Percentiles rank a stretch among this genome's conserved stretches.
phyloP scores from a whole-genome alignment of 2,113 vertebrate genomes.

The Melanostigma gelatinosum region DNA sequence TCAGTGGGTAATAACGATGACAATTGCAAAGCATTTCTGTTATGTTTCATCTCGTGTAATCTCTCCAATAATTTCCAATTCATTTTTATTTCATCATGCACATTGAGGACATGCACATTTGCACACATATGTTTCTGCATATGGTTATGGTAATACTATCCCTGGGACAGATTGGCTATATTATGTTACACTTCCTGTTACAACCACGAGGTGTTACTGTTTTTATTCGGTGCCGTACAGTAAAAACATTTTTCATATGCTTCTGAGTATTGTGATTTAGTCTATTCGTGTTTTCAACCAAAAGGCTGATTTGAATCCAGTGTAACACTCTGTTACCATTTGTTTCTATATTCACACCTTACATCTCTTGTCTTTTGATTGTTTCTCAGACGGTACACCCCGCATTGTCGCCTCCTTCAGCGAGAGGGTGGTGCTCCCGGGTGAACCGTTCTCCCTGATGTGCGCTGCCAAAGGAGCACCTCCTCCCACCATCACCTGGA shows the following conservation, averaged over 20 bases:
- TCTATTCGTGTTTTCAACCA: background rate
- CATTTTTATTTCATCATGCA: background rate
- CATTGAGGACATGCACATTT: background rate
- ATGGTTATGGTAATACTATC: background rate
- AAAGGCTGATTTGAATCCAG: background rate
- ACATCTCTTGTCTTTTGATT: constrained; percentile 2
- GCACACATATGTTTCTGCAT: background rate
- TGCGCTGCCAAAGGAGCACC: constrained; percentile 96
- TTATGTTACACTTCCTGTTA: background rate
- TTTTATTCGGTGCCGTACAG: background rate
- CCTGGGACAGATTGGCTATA: background rate
- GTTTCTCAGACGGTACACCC: constrained; percentile 91
- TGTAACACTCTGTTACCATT: background rate
- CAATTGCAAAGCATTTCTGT: background rate
- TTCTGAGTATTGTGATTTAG: background rate
- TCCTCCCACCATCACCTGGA: constrained; percentile 96
- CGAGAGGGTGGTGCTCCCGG: constrained; percentile 95
- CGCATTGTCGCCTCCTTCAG: constrained; percentile 98
- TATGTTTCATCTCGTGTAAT: background rate
- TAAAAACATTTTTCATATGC: background rate
- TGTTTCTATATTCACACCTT: background rate
- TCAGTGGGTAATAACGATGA: background rate
- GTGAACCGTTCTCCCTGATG: constrained; percentile 97
- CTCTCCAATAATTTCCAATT: background rate
- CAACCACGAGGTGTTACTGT: background rate